Evolutionary conservation across 92 coral and sea anemone genomes (phyloP).

Genomic region (Porites rus): DNA sequence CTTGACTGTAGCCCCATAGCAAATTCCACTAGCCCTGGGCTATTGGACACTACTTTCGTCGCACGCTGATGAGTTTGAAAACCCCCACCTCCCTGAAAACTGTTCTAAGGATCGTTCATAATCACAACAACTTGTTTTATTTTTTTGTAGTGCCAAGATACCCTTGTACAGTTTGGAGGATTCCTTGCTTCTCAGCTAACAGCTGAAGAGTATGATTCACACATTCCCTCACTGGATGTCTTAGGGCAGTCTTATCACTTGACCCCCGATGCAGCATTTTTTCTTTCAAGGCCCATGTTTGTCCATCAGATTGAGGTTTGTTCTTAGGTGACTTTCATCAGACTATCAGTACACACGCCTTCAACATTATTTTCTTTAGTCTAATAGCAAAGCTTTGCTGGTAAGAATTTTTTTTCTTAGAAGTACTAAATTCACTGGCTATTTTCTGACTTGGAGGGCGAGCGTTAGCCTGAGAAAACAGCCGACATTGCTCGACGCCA

Average conservation of each 20-base stretch:
- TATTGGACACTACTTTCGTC: no score
- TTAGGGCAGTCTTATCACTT: slow-evolving; percentile 90
- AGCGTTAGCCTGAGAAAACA: no score
- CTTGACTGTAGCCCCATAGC: neutral
- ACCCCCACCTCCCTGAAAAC: neutral
- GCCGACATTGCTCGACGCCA: no score
- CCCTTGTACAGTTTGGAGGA: slow-evolving; percentile 98
- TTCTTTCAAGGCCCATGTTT: slow-evolving; percentile 96
- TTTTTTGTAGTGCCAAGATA: slow-evolving; percentile 89
- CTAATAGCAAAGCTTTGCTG: neutral
- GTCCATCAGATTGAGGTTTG: slow-evolving; percentile 91
- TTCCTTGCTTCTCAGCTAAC: slow-evolving; percentile 94
- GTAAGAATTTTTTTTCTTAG: no score
- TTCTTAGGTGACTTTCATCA: neutral
- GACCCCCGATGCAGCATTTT: slow-evolving; percentile 96
- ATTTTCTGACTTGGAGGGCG: no score
- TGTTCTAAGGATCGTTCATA: no score
- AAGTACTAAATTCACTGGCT: no score
- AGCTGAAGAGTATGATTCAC: slow-evolving; percentile 91
- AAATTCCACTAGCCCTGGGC: neutral
- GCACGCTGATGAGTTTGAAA: neutral
- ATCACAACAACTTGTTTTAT: neutral
- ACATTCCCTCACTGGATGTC: slow-evolving; percentile 84
- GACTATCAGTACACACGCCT: neutral
- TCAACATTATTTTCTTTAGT: neutral